Evolutionary conservation across 2,113 vertebrate genomes (phyloP).

Genomic region (Lipotes vexillifer): DNA sequence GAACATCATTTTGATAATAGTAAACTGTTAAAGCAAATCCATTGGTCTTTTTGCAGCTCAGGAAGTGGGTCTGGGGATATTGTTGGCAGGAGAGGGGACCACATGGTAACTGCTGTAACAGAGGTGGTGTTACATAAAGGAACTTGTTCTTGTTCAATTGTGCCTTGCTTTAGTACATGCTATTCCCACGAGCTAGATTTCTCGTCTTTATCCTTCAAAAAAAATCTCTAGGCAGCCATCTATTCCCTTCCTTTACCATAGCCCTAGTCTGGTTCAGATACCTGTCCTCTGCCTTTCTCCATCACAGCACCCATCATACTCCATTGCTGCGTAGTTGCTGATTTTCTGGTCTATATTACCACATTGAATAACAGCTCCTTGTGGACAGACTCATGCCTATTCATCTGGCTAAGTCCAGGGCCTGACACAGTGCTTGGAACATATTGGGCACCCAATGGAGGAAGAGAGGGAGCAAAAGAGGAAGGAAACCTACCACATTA

Average conservation of each 20-base stretch:
- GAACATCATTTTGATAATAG: neutral
- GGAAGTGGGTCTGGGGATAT: neutral
- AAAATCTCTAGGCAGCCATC: neutral
- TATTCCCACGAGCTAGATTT: neutral
- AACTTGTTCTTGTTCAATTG: neutral
- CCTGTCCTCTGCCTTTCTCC: too few relatives aligned
- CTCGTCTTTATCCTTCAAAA: neutral
- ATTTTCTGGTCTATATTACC: neutral
- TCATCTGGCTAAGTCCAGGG: neutral
- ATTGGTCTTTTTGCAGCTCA: neutral
- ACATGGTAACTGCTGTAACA: neutral
- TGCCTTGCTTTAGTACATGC: too few relatives aligned
- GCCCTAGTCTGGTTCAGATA: neutral
- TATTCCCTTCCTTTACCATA: too few relatives aligned
- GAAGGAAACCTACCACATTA: neutral
- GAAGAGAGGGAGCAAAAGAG: neutral
- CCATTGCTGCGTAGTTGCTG: neutral
- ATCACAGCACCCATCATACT: neutral
- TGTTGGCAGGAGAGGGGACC: too few relatives aligned
- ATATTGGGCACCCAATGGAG: rapidly evolving
- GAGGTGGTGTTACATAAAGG: rapidly evolving
- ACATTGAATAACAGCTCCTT: neutral
- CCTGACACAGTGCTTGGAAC: neutral
- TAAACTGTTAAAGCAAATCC: neutral
- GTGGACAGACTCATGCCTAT: neutral